Base-by-base conservation (phyloP, 2,888 invertebrate species). In the Metallyticus violacea region DNA sequence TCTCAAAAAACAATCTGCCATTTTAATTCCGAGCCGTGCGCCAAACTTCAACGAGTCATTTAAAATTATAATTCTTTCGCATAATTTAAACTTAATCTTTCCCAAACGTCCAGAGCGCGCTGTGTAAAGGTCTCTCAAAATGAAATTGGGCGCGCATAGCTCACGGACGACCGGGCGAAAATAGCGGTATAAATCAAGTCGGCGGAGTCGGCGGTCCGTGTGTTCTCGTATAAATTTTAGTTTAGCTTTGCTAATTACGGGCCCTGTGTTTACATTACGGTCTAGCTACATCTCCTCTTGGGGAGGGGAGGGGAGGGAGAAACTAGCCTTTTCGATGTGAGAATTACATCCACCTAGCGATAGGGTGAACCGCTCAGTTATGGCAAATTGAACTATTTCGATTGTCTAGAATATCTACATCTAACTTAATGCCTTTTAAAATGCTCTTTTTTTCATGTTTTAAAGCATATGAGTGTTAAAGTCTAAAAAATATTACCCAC, bases 171-270 rank as follows among this genome's bases (percentile, higher is more conserved):
- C 77, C 82, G n/a, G 40, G 30, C 30, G 80, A 80, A 27, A 26
- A 27, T 76, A 22, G 82, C 40, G 6, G 82, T 26, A 82, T 82
- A 85, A 85, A 78, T 85, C 78, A 77, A 85, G 77, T 26, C 15
- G 82, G 62, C 15, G 82, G 62, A 22, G 62, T 62, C 26, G 27
- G 80, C 80, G n/a, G 84, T 15, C 78, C 25, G 26, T 78, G 78
- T 78, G n/a, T 30, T 85, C 78, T 29, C n/a, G 85, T 85, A 85
- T 85, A 85, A 85, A 85, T 85, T 85, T 77, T 85, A 85, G 85
- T 85, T 85, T 85, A 85, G 78, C 85, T 85, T 78, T 85, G 85
- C 85, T 85, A 85, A 85, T 85, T 85, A 85, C 78, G 78, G 22
- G 26, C 27, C 9, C 77, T 78, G 30, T 85, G 85, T 85, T 85